A percentile compares a stretch with the other conserved stretches of the same genome.
Evolutionary conservation across 2,888 invertebrate species (phyloP).

Genomic region (Azorinus chamasolen): DNA sequence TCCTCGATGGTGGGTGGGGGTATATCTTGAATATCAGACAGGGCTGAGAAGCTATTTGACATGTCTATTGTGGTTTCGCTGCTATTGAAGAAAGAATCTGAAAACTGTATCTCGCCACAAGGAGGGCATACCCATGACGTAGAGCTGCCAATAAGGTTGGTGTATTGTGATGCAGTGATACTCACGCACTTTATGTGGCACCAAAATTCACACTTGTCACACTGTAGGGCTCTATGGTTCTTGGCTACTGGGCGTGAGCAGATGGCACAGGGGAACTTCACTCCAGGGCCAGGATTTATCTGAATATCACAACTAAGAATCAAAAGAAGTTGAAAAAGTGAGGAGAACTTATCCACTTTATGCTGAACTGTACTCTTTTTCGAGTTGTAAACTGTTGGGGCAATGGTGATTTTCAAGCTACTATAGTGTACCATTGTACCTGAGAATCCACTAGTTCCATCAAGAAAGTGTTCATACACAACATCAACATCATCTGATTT

Average conservation of each 20-base stretch:
- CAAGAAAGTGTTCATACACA: too few relatives aligned
- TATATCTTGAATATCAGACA: conserved; percentile 19
- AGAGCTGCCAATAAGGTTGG: conserved; percentile 19
- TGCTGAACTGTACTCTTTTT: too few relatives aligned
- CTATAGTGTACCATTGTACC: too few relatives aligned
- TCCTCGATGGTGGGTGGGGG: not conserved
- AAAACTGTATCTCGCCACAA: conserved; percentile 21
- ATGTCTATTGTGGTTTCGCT: conserved; percentile 5
- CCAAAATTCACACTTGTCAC: conserved; percentile 36
- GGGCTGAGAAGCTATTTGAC: conserved; percentile 19
- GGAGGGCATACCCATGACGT: conserved; percentile 32
- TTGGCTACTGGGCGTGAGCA: conserved; percentile 22
- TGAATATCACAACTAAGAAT: conserved; percentile 30
- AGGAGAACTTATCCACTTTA: not conserved
- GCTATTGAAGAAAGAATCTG: conserved; percentile 25
- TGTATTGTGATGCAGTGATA: conserved; percentile 24
- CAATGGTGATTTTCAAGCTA: too few relatives aligned
- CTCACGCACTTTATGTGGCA: conserved; percentile 33
- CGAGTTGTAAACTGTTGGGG: too few relatives aligned
- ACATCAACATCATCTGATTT: too few relatives aligned
- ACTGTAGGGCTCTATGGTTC: conserved; percentile 21
- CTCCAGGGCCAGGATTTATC: conserved; percentile 13
- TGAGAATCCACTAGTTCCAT: too few relatives aligned
- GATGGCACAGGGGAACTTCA: conserved; percentile 9
- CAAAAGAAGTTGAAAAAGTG: conserved; percentile 13